Evolutionary conservation across 1,140 invertebrate species (phyloP), one percentile per base, ranked within the genome.

Genomic region (Teleopsis dalmanni): DNA sequence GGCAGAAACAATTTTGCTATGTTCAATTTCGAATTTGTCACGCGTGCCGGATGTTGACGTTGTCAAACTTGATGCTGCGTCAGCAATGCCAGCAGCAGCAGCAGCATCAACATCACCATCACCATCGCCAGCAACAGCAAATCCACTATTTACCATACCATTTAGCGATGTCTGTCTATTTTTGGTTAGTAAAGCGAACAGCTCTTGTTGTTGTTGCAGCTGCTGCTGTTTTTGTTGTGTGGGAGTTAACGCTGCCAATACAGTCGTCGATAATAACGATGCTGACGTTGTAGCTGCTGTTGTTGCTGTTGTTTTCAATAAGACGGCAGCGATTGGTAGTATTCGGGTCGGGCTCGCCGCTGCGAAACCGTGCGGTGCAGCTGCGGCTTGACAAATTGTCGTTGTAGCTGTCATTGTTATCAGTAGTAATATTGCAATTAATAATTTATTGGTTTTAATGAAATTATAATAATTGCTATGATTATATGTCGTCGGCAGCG

Each of bases 381-480:
- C 23, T 6, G 33, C 44, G 3, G 19, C 25, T 19, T 26, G 18
- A 19, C 19, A 27, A 31, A 25, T 16, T 29, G 37, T 19, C 10
- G 47, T 9, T 33, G 35, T 21, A 13, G 11, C 18, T 21, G 58
- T 55, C 46, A 63, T 52, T 49, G 58, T 65, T 65, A 65, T 62
- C 62, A 65, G 63, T 47, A 62, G 52, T 48, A 65, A 59, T 52
- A 55, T 57, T 53, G 62, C 65, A 60, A 65, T 62, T 65, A 65
- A 58, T 56, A 65, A 58, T 65, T 65, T 65, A 65, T 65, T 65
- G 62, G 65, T 57, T 62, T 62, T 65, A 62, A 62, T 65, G 55
- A 62, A 62, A 57, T 62, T 60, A 62, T 57, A 58, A 51, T 46
- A 46, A 46, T 46, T 46, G 35, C 26, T 42, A 21, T 23, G 25